phyloP scores from a whole-genome alignment of 2,113 vertebrate genomes.

The Erythrocebus patas region DNA sequence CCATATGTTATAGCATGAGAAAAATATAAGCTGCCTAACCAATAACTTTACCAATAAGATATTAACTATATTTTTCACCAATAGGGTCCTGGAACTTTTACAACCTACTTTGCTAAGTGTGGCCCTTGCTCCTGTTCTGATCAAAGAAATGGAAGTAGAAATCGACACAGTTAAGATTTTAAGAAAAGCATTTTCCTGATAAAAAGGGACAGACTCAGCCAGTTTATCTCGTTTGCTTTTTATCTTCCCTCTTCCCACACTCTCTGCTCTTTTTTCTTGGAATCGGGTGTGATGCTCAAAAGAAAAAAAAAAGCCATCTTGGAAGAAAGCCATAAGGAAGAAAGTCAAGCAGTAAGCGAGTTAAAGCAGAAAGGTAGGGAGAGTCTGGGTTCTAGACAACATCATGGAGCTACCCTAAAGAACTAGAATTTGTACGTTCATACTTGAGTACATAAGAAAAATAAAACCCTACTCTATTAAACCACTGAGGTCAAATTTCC shows the following conservation, averaged over 20 bases:
- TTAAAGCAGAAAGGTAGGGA: neutral
- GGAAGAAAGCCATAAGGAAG: neutral
- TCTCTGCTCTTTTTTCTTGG: neutral
- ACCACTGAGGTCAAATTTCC: neutral
- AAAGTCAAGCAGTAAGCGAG: neutral
- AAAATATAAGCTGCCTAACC: neutral
- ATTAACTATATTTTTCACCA: neutral
- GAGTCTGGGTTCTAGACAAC: neutral
- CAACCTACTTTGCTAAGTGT: neutral
- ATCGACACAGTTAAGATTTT: neutral
- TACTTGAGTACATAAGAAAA: neutral
- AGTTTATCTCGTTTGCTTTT: neutral
- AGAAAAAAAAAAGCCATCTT: neutral
- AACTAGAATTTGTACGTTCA: neutral
- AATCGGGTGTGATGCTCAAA: neutral
- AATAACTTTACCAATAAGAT: neutral
- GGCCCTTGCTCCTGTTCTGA: neutral
- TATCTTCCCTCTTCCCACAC: fast-evolving
- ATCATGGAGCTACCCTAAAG: neutral
- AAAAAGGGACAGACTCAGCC: neutral
- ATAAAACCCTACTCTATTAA: neutral
- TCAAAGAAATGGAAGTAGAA: neutral
- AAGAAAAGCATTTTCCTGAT: neutral
- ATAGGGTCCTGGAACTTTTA: neutral
- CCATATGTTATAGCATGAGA: neutral